Evolutionary conservation across 1,140 invertebrate genomes (phyloP), one percentile per base, ranked within the genome.

Genomic region (Aphaenogaster rudis): DNA sequence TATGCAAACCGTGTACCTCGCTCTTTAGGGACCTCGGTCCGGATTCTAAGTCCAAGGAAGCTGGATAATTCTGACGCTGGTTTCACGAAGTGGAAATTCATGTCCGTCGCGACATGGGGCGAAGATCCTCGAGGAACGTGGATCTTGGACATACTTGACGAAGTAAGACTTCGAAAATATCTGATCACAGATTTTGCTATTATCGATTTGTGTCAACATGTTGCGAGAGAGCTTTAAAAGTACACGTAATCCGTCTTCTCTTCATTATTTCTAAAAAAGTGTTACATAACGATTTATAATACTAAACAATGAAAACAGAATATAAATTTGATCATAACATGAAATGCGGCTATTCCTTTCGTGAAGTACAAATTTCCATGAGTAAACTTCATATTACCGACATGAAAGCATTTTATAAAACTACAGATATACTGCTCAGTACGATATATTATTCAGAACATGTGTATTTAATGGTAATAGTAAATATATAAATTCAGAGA

Each of bases 101-200:
- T 98, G 96, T 98, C 98, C 0, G 97, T 99, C 0, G 98, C 98
- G 66, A 98, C 97, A 7, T 99, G 99, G 99, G 98, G 98, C 11
- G 99, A 99, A 95, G 95, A 97, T 91, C 97, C 98, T 4, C 92
- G 93, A 21, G 98, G 98, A 2, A 93, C 95, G 28, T 99, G 98
- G 98, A 96, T 91, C 1, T 92, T 98, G 15, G 94, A 95, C 13
- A 94, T 98, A 79, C 88, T 94, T 21, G 97, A 98, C 91, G 92
- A 95, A 94, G 97, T 97, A 95, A 74, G 72, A 72, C 39, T 64
- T 78, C 59, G 17, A 39, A 50, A 63, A 63, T 45, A 39, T 48
- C 13, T 74, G 48, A 42, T 36, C 17, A 0, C 9, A 63, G 9
- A 84, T 39, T 84, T 2, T 48, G 11, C 15, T 17, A 6, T 17